Conservation (phyloP, 1,140 invertebrate genomes). For the Nephila pilipes region DNA sequence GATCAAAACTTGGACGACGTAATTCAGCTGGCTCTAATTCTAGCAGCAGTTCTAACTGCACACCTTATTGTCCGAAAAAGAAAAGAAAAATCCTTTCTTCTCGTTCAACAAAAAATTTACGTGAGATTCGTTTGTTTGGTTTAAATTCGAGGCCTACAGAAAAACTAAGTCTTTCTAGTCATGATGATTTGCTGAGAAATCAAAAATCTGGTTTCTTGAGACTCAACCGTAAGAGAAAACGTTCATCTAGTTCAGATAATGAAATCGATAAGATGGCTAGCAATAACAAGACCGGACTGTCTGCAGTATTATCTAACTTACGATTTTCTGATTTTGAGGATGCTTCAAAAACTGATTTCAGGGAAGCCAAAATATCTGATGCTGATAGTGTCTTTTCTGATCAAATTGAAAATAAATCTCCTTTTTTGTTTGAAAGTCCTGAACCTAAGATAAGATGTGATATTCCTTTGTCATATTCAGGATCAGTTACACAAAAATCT, state of each 20-base stretch:
- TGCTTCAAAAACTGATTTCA: neutral
- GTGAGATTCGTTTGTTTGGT: slow-evolving; percentile 25
- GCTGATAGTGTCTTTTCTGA: neutral
- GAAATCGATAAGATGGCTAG: neutral
- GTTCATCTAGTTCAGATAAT: slow-evolving; percentile 32
- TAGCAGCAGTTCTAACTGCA: slow-evolving; percentile 39
- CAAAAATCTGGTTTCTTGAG: neutral
- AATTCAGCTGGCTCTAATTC: slow-evolving; percentile 57
- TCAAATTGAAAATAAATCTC: neutral
- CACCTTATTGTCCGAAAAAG: slow-evolving; percentile 53
- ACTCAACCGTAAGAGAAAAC: slow-evolving; percentile 42
- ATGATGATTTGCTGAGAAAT: neutral
- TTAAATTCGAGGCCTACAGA: neutral
- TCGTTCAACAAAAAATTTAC: slow-evolving; percentile 57
- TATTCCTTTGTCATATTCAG: neutral
- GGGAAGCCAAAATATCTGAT: neutral
- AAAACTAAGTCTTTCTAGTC: neutral
- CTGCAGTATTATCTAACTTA: slow-evolving; percentile 32
- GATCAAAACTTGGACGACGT: neutral
- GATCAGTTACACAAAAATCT: neutral
- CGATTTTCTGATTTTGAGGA: neutral
- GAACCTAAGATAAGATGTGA: neutral
- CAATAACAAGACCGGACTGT: slow-evolving; percentile 31
- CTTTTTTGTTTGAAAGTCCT: neutral
- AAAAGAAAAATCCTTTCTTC: slow-evolving; percentile 65